Conservation (phyloP, 2,888 invertebrate genomes). For the Orthonychiurus folsomi region DNA sequence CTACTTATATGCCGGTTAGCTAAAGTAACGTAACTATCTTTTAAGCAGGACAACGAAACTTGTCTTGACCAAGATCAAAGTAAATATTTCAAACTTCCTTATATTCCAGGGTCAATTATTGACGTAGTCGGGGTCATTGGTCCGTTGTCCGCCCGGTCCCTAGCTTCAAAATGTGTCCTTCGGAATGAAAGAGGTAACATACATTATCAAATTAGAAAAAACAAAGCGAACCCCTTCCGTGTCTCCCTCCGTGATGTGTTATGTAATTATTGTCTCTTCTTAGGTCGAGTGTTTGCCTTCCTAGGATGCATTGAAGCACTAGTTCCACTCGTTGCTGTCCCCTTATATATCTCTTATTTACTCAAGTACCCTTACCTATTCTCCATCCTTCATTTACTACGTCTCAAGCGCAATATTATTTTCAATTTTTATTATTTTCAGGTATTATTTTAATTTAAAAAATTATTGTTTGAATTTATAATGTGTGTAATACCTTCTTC, state of each 20-base stretch:
- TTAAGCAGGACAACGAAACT: too few species aligned
- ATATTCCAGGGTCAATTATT: conserved; percentile 27
- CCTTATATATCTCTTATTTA: conserved; percentile 38
- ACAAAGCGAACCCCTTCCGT: not conserved
- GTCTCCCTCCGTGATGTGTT: too few species aligned
- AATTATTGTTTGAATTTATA: not conserved
- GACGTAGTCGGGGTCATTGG: conserved; percentile 39
- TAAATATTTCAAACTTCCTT: not conserved
- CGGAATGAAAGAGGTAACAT: conserved; percentile 37
- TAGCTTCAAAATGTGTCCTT: conserved; percentile 39
- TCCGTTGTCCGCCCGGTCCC: conserved; percentile 34
- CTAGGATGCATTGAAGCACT: conserved; percentile 40
- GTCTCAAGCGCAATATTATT: conserved; percentile 32
- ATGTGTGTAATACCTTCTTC: not conserved
- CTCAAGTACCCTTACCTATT: conserved; percentile 28
- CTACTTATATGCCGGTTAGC: conserved; percentile 30
- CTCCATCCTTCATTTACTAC: conserved; percentile 35
- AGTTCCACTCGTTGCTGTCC: conserved; percentile 37
- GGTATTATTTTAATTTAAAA: conserved; percentile 23
- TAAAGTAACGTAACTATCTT: not conserved
- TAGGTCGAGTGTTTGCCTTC: conserved; percentile 39
- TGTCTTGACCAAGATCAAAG: too few species aligned
- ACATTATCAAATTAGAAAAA: too few species aligned
- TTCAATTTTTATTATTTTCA: conserved; percentile 32
- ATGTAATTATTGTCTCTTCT: not conserved